Percentiles rank a stretch among this genome's conserved stretches.
Evolutionary conservation across 2,797 vertebrate genomes (phyloP).

Genomic region (Sebastolobus alascanus): DNA sequence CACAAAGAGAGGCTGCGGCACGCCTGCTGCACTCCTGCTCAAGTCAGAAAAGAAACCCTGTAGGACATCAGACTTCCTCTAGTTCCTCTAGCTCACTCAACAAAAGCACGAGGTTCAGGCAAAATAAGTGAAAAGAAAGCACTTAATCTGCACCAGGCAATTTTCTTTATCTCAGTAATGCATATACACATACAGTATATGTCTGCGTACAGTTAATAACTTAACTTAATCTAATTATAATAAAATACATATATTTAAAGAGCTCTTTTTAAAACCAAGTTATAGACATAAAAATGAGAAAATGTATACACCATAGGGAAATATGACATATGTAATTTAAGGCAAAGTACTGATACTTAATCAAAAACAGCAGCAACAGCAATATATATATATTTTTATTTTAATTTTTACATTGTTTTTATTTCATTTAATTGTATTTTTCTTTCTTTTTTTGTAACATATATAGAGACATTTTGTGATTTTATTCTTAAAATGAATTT

Average conservation of each 20-base stretch:
- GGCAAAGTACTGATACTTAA: background rate
- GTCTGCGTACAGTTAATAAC: background rate
- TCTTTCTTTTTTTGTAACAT: background rate
- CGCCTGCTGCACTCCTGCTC: background rate
- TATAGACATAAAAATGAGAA: background rate
- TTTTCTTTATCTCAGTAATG: background rate
- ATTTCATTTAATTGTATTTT: background rate
- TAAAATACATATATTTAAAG: no score
- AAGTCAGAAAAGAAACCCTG: background rate
- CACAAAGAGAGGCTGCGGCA: background rate
- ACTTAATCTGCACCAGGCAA: background rate
- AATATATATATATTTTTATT: background rate
- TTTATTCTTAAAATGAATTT: background rate
- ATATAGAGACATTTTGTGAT: background rate
- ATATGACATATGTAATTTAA: background rate
- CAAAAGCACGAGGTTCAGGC: background rate
- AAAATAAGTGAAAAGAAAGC: background rate
- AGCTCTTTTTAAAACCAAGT: background rate
- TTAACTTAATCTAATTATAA: no score
- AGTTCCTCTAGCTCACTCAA: background rate
- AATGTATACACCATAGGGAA: background rate
- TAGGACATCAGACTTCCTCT: background rate
- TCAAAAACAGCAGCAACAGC: background rate
- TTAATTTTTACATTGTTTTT: background rate
- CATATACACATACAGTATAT: background rate